These are phyloP conservation scores for Silurus meridionalis DNA, from an alignment of 2,113 vertebrate species.

Conservation along the genomic window DNA sequence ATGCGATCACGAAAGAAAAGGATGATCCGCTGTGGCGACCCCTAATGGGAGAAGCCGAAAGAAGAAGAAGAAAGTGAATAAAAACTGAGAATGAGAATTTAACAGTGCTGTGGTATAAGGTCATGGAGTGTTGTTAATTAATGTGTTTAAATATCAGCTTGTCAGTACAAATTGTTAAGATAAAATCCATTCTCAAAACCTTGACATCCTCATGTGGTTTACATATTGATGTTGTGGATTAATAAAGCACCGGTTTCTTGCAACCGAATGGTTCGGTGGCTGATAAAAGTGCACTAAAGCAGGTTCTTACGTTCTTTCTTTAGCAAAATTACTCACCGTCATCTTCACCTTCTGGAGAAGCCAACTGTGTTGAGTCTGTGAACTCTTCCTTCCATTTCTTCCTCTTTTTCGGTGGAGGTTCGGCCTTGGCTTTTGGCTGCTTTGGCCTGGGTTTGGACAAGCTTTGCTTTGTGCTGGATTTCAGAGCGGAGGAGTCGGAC, in stretches of 20 bases:
- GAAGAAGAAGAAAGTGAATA: too few species aligned
- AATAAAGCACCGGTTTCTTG: background rate
- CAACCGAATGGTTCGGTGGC: too few species aligned
- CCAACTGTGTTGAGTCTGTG: slow-evolving; percentile 77
- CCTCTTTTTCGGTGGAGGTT: slow-evolving; percentile 96
- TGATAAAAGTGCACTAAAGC: background rate
- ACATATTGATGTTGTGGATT: background rate
- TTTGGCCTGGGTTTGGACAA: slow-evolving; percentile 83
- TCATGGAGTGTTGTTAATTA: background rate
- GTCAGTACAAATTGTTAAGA: background rate
- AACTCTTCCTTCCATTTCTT: slow-evolving; percentile 96
- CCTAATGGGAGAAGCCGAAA: too few species aligned
- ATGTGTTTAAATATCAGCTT: background rate
- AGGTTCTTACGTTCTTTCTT: background rate
- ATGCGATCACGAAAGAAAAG: too few species aligned
- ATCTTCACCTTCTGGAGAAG: slow-evolving; percentile 84
- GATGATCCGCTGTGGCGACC: too few species aligned
- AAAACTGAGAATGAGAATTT: background rate
- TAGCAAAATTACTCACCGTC: slow-evolving; percentile 74
- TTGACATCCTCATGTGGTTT: background rate
- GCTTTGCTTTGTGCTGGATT: slow-evolving; percentile 76
- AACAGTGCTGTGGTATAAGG: background rate
- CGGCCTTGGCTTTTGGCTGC: slow-evolving; percentile 85
- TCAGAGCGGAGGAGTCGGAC: slow-evolving; percentile 63
- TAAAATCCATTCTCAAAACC: background rate